Percentiles rank a stretch among this genome's conserved stretches.
phyloP scores from a whole-genome alignment of 2,888 invertebrate genomes.

The Entomobrya multifasciata region DNA sequence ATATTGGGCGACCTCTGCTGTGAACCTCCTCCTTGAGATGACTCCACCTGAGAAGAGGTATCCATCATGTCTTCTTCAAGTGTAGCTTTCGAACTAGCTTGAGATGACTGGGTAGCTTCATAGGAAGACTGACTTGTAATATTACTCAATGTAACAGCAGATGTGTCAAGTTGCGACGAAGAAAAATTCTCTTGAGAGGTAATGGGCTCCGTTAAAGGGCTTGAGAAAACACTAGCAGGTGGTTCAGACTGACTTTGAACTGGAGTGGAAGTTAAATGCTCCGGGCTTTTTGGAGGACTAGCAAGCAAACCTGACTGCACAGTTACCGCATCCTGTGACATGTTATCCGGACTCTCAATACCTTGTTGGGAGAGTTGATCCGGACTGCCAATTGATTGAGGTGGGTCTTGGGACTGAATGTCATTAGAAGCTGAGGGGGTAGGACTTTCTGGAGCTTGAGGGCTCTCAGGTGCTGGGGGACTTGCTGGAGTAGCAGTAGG shows the following conservation, averaged over 20 bases:
- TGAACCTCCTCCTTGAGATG: slow-evolving; percentile 35
- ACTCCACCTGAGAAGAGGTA: slow-evolving; percentile 23
- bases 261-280: slow-evolving; percentile 26
- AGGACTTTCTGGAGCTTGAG: too few species aligned
- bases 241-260: not conserved
- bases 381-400: not conserved
- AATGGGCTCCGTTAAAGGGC: slow-evolving; percentile 43
- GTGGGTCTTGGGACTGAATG: not conserved
- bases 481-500: slow-evolving; percentile 13
- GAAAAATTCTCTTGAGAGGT: slow-evolving; percentile 58
- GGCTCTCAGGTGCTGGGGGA: too few species aligned
- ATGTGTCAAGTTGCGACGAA: slow-evolving; percentile 49
- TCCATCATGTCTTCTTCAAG: slow-evolving; percentile 47
- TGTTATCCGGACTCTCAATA: not conserved
- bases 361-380: slow-evolving; percentile 14
- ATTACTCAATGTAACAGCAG: slow-evolving; percentile 26
- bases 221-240: not conserved
- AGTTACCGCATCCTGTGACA: not conserved
- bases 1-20: slow-evolving; percentile 33
- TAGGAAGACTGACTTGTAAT: slow-evolving; percentile 49
- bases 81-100: slow-evolving; percentile 29
- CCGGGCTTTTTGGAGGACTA: slow-evolving; percentile 48
- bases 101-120: slow-evolving; percentile 9
- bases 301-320: too few species aligned
- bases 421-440: too few species aligned